Conservation (phyloP, 2,888 invertebrate species). For the Exephanes ischioxanthus region DNA sequence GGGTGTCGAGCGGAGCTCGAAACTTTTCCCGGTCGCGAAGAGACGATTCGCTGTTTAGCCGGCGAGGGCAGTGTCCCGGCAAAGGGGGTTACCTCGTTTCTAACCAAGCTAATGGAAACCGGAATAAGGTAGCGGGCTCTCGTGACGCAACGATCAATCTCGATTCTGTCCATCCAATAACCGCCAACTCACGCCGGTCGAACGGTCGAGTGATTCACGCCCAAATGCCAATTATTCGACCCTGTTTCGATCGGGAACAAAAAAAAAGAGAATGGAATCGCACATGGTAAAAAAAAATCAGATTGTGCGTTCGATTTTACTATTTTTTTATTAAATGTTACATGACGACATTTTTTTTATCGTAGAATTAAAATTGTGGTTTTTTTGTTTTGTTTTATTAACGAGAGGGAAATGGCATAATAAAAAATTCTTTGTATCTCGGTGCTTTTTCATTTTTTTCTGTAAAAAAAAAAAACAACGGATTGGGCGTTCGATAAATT, state of each 20-base stretch:
- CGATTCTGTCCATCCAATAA: neutral
- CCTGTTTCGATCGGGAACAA: neutral
- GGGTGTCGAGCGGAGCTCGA: neutral
- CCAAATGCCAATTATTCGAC: neutral
- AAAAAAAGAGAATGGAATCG: neutral
- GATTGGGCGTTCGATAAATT: no score
- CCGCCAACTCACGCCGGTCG: neutral
- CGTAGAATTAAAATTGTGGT: no score
- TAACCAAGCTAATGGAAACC: neutral
- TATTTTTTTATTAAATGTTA: no score
- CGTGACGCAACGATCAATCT: neutral
- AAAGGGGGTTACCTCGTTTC: conserved; percentile 32
- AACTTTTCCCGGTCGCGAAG: conserved; percentile 9
- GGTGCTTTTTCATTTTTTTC: no score
- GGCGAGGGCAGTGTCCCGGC: conserved; percentile 31
- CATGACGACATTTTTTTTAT: no score
- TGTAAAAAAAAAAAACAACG: no score
- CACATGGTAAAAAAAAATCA: neutral
- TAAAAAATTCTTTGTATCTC: no score
- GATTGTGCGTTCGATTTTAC: no score
- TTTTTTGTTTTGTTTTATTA: no score
- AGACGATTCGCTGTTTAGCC: neutral
- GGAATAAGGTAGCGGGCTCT: neutral
- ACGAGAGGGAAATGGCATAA: no score
- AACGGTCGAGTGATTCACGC: neutral